phyloP scores from a whole-genome alignment of 2,113 vertebrate species.

The Psittacara wagleri region DNA sequence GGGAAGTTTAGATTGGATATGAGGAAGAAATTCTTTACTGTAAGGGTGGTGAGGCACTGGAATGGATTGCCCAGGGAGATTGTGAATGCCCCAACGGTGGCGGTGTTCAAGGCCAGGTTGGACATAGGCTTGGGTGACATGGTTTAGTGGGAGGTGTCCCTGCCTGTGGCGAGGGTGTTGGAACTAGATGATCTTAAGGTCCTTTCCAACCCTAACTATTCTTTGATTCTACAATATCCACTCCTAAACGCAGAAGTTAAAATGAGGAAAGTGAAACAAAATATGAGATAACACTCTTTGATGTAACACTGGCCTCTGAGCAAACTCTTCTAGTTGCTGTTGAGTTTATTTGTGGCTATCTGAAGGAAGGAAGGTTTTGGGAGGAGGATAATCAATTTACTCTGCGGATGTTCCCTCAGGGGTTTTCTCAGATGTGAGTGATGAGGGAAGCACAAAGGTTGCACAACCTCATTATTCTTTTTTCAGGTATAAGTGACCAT shows the following conservation, averaged over 20 bases:
- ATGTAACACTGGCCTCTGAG: neutral
- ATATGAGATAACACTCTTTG: accelerated
- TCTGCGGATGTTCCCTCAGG: neutral
- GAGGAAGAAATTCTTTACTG: too few relatives aligned
- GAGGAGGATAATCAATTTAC: neutral
- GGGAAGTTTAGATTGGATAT: too few relatives aligned
- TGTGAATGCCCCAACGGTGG: too few relatives aligned
- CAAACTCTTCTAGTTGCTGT: accelerated
- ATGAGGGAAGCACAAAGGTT: neutral
- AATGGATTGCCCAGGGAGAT: too few relatives aligned
- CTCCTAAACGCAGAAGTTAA: neutral
- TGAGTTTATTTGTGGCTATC: neutral
- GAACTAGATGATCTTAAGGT: too few relatives aligned
- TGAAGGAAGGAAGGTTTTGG: neutral
- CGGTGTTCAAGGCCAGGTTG: too few relatives aligned
- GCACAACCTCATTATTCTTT: neutral
- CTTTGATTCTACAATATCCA: neutral
- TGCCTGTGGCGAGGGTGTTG: too few relatives aligned
- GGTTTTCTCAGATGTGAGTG: neutral
- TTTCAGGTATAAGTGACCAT: neutral
- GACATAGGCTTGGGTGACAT: too few relatives aligned
- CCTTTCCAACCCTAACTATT: too few relatives aligned
- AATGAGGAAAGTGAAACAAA: neutral
- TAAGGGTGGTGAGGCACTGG: too few relatives aligned
- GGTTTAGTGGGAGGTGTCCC: too few relatives aligned